phyloP scores from a whole-genome alignment of 2,888 invertebrate genomes.

The Allophyes oxyacanthae region DNA sequence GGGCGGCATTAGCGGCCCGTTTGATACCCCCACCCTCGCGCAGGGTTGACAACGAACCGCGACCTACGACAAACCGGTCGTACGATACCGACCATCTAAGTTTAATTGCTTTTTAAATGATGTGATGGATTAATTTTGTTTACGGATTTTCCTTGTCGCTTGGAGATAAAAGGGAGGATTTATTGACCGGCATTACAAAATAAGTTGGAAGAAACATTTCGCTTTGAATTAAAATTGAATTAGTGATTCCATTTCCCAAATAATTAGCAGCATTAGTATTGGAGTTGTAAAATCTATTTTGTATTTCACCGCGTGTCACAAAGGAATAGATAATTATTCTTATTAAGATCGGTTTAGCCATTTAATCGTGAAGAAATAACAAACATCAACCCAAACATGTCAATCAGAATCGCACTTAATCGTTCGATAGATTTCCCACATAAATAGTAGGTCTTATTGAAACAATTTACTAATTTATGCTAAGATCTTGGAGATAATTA shows the following conservation, averaged over 20 bases:
- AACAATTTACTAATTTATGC: no score
- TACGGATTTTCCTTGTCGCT: slow-evolving; percentile 38
- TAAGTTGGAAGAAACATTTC: slow-evolving; percentile 5
- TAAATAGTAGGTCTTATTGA: no score
- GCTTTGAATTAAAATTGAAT: not conserved
- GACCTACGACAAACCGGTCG: slow-evolving; percentile 71
- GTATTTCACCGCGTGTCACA: not conserved
- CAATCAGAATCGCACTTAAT: no score
- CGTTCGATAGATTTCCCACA: no score
- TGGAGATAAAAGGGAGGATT: slow-evolving; percentile 14
- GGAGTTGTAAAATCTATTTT: not conserved
- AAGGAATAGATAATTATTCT: no score
- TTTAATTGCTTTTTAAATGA: slow-evolving; percentile 67
- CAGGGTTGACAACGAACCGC: slow-evolving; percentile 76
- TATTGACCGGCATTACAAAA: slow-evolving; percentile 17
- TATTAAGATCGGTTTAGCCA: no score
- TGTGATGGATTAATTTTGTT: slow-evolving; percentile 48
- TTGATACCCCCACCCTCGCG: slow-evolving; percentile 78
- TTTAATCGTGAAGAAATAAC: no score
- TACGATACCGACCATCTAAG: slow-evolving; percentile 53
- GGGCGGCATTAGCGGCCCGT: slow-evolving; percentile 87
- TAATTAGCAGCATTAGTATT: not conserved
- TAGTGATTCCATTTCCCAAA: no score
- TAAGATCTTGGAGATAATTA: no score
- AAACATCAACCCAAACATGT: no score